Conservation (phyloP, 2,113 vertebrate genomes). For the Grantiella picta region DNA sequence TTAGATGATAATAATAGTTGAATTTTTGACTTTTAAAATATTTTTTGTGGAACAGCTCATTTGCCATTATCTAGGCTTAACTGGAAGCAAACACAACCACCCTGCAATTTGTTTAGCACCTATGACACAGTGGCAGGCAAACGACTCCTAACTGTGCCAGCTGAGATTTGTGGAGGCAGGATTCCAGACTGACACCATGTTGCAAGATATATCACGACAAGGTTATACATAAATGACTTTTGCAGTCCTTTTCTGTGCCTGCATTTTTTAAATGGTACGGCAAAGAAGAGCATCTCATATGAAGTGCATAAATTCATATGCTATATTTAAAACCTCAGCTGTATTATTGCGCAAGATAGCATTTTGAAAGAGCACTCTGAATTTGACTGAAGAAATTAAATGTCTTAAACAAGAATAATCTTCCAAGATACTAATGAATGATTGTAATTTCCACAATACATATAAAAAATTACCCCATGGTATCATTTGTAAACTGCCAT, state of each 20-base stretch:
- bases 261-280: background rate
- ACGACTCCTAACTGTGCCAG: background rate
- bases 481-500: constrained; percentile 24
- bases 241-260: background rate
- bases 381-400: constrained; percentile 13
- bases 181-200: background rate
- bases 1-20: background rate
- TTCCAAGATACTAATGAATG: background rate
- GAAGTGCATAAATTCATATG: background rate
- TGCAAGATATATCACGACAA: background rate
- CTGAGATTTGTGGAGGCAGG: background rate
- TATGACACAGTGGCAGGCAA: background rate
- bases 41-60: background rate
- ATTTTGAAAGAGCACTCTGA: background rate
- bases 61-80: background rate
- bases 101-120: background rate
- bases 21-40: background rate
- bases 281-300: background rate
- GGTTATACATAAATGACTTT: background rate
- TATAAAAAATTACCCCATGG: background rate
- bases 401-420: background rate
- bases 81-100: background rate
- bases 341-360: background rate
- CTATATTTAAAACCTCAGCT: background rate
- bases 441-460: background rate